phyloP scores from a whole-genome alignment of 2,113 vertebrate species.

The Melanocharis versteri region DNA sequence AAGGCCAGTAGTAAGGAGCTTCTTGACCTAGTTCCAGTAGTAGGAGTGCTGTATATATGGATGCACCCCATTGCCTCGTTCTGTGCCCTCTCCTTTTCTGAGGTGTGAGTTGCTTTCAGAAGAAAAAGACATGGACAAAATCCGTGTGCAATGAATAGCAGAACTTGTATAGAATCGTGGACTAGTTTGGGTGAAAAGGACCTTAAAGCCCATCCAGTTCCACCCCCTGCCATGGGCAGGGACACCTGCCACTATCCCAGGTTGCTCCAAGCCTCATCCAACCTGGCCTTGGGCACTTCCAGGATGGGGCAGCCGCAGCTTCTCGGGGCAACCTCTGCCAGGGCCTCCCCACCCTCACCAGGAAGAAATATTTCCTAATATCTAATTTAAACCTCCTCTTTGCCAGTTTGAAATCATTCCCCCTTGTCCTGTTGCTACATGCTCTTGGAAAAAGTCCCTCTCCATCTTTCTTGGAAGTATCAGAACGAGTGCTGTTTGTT shows the following conservation, averaged over 20 bases:
- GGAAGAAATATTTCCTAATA: neutral
- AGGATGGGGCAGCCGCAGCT: neutral
- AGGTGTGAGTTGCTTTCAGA: neutral
- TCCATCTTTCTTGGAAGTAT: neutral
- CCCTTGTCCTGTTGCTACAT: neutral
- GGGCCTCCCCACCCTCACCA: neutral
- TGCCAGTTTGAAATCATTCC: neutral
- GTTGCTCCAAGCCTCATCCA: accelerated
- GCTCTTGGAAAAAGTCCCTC: neutral
- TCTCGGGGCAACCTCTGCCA: neutral
- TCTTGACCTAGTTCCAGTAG: neutral
- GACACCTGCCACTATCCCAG: neutral
- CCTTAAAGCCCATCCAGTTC: neutral
- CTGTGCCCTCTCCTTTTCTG: neutral
- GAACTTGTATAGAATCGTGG: neutral
- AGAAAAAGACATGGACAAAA: neutral
- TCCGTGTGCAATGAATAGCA: neutral
- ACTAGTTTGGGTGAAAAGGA: neutral
- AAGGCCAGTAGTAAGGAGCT: neutral
- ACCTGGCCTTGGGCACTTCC: neutral
- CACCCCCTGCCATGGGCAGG: neutral
- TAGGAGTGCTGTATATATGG: accelerated
- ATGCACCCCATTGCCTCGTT: accelerated
- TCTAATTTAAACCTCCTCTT: neutral
- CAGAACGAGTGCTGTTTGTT: neutral